phyloP scores from a whole-genome alignment of 2,113 vertebrate species.

The Lepus americanus region DNA sequence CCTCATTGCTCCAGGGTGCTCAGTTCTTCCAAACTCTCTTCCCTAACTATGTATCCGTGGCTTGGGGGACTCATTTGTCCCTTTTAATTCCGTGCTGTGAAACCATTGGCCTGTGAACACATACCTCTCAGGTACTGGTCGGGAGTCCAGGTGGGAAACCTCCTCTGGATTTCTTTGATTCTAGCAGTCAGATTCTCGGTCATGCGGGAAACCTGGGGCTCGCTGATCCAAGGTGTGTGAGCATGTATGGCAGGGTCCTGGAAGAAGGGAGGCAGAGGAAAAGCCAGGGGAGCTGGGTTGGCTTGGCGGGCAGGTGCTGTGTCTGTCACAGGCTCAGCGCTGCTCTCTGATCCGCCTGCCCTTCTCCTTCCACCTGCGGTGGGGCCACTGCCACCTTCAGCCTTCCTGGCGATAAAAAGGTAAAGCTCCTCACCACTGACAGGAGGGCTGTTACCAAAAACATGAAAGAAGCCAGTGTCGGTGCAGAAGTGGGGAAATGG shows the following conservation, averaged over 20 bases:
- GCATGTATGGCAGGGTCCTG: conserved; percentile 82
- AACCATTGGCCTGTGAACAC: background rate
- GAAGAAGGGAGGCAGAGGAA: conserved; percentile 27
- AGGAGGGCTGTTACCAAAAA: background rate
- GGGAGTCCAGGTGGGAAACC: conserved; percentile 87
- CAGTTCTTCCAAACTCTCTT: background rate
- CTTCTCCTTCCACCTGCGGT: background rate
- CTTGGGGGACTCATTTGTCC: background rate
- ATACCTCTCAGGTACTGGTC: conserved; percentile 89
- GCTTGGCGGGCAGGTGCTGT: no score
- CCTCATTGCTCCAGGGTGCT: background rate
- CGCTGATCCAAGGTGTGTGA: conserved; percentile 83
- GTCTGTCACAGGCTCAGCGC: background rate
- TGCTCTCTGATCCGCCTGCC: background rate
- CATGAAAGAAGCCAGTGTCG: background rate
- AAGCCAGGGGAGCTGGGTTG: background rate
- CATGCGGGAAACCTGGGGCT: conserved; percentile 87
- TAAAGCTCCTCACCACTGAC: background rate
- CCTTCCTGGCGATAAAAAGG: background rate
- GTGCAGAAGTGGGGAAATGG: background rate
- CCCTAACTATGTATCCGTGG: background rate
- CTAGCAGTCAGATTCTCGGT: conserved; percentile 82
- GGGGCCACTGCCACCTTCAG: background rate
- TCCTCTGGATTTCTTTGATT: conserved; percentile 85
- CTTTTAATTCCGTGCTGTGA: background rate